Percentiles rank a stretch among this genome's conserved stretches.
phyloP scores from a whole-genome alignment of 1,140 invertebrate species.

The Pseudomyrmex gracilis region DNA sequence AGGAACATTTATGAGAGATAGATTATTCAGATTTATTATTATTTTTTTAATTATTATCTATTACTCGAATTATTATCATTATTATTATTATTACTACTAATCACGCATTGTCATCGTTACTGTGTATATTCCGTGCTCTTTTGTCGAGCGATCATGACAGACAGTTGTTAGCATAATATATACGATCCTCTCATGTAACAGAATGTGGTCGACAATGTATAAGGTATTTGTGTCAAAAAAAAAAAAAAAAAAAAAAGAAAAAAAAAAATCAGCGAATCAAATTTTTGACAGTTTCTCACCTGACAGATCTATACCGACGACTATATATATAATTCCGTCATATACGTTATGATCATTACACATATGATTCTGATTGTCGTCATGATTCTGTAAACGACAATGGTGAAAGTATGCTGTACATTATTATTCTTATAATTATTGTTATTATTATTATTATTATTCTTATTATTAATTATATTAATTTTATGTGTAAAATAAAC shows the following conservation, averaged over 20 bases:
- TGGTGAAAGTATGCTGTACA: constrained; percentile 70
- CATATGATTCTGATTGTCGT: constrained; percentile 39
- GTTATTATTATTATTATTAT: constrained; percentile 77
- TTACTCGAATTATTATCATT: constrained; percentile 44
- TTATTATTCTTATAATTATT: constrained; percentile 80
- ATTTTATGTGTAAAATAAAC: constrained; percentile 83
- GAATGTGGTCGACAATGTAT: background rate
- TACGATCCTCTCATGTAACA: constrained; percentile 1
- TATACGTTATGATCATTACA: constrained; percentile 48
- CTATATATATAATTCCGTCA: constrained; percentile 45
- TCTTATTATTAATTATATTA: constrained; percentile 76
- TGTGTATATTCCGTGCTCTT: constrained; percentile 36
- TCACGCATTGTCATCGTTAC: constrained; percentile 43
- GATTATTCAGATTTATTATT: constrained; percentile 55
- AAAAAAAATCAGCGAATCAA: constrained; percentile 42
- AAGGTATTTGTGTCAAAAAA: constrained; percentile 15
- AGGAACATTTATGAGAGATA: constrained; percentile 35
- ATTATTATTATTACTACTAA: constrained; percentile 46
- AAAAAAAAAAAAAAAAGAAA: no score
- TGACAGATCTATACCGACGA: constrained; percentile 27
- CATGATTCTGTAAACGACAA: constrained; percentile 43
- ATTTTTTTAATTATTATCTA: constrained; percentile 47
- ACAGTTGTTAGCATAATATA: constrained; percentile 2
- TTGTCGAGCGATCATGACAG: constrained; percentile 45
- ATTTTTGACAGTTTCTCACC: constrained; percentile 32